Conservation (phyloP, 2,888 invertebrate species). For the Sclerodermus sp. region DNA sequence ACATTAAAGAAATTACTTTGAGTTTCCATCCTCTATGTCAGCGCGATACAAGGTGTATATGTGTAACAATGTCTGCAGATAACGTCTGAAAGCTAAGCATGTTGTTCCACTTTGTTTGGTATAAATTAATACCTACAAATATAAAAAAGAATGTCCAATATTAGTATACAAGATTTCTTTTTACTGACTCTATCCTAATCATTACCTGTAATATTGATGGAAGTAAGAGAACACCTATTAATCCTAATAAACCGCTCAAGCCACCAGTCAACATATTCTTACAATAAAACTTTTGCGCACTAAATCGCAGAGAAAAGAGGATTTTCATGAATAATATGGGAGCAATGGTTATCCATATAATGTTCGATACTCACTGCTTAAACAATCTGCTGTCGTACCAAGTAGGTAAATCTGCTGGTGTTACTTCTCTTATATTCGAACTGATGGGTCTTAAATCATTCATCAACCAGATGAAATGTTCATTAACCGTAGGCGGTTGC, state of each 20-base stretch:
- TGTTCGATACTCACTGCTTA: constrained; percentile 28
- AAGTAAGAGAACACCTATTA: constrained; percentile 73
- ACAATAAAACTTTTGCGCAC: constrained; percentile 73
- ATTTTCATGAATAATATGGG: no score
- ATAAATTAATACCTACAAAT: constrained; percentile 60
- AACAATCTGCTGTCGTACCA: constrained; percentile 71
- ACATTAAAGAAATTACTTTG: constrained; percentile 25
- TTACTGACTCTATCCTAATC: no score
- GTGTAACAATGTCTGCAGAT: constrained; percentile 76
- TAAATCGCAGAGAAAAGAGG: no score
- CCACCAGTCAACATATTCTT: constrained; percentile 69
- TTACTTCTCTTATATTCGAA: constrained; percentile 13
- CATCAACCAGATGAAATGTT: constrained; percentile 33
- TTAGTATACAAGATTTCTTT: no score
- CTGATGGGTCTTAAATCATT: constrained; percentile 22
- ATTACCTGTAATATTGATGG: constrained; percentile 70
- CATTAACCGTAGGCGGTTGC: constrained; percentile 34
- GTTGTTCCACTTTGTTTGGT: constrained; percentile 69
- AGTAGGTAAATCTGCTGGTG: constrained; percentile 61
- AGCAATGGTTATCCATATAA: neutral
- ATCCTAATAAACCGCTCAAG: constrained; percentile 70
- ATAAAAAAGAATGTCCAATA: neutral
- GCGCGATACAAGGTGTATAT: constrained; percentile 72
- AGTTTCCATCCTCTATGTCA: constrained; percentile 54
- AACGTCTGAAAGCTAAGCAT: constrained; percentile 70